Evolutionary conservation across 2,797 vertebrate species (phyloP).

Genomic region (Fistularia commersonii): DNA sequence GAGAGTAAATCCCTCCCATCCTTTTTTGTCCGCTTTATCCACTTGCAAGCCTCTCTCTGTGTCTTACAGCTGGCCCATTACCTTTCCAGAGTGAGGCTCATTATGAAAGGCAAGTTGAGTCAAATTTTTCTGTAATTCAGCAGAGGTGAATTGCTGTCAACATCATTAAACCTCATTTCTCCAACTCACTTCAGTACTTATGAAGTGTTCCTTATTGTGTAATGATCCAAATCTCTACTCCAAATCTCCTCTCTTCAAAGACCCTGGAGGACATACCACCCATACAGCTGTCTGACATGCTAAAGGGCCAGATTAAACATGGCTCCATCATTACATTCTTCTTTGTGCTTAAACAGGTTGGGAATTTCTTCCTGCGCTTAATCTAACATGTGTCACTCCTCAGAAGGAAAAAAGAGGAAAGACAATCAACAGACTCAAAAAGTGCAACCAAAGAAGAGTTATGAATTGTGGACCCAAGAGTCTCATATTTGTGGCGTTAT

Average conservation of each 20-base stretch:
- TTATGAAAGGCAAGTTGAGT: conserved; percentile 84
- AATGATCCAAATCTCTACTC: conserved; percentile 83
- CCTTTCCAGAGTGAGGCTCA: conserved; percentile 81
- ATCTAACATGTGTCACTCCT: conserved; percentile 45
- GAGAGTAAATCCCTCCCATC: conserved; percentile 26
- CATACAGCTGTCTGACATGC: conserved; percentile 71
- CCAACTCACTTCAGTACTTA: conserved; percentile 78
- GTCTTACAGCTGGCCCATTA: conserved; percentile 76
- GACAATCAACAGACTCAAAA: conserved; percentile 16
- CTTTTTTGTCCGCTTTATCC: conserved; percentile 24
- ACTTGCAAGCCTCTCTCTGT: conserved; percentile 34
- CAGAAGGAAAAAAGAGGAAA: conserved; percentile 34
- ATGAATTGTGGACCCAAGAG: conserved; percentile 22
- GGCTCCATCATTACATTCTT: conserved; percentile 68
- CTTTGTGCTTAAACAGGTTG: conserved; percentile 62
- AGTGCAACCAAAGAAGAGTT: conserved; percentile 9
- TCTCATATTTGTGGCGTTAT: conserved; percentile 7
- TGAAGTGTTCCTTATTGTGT: conserved; percentile 86
- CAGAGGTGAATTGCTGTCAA: conserved; percentile 84
- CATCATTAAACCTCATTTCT: conserved; percentile 85
- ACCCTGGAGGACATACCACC: conserved; percentile 77
- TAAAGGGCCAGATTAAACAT: conserved; percentile 73
- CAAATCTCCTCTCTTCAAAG: conserved; percentile 79
- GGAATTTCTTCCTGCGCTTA: conserved; percentile 49
- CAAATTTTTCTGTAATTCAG: conserved; percentile 82